Conservation (phyloP, 2,797 vertebrate genomes). For the Enteromius paludinosus region DNA sequence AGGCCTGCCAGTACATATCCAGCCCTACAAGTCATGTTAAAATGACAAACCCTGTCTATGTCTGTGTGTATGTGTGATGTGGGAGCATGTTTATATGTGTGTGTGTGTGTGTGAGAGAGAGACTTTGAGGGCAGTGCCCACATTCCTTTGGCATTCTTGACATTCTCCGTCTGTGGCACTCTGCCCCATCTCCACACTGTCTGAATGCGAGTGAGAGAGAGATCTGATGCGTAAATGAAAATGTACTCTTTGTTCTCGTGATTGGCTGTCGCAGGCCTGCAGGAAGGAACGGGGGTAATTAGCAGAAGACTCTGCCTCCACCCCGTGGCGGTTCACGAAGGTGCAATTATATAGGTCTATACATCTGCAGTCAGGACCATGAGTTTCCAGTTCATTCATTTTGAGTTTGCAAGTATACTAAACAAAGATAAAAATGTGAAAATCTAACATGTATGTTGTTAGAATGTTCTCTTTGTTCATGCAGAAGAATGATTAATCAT, state of each 20-base stretch:
- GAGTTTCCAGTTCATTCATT: neutral
- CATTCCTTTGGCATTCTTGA: conserved; percentile 58
- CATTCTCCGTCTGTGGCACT: conserved; percentile 56
- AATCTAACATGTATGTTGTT: neutral
- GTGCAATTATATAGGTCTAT: conserved; percentile 31
- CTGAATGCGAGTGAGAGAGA: conserved; percentile 17
- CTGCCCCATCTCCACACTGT: conserved; percentile 48
- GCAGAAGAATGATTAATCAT: neutral
- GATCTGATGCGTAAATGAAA: conserved; percentile 7
- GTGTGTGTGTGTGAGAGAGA: neutral
- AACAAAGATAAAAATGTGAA: neutral
- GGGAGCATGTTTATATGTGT: conserved; percentile 46
- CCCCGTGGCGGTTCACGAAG: conserved; percentile 47
- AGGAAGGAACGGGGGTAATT: conserved; percentile 26
- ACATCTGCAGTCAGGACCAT: conserved; percentile 18
- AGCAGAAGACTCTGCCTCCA: conserved; percentile 48
- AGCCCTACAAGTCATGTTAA: neutral
- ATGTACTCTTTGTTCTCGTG: conserved; percentile 39
- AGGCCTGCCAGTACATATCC: conserved; percentile 11
- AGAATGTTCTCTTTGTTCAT: neutral
- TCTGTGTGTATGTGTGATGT: conserved; percentile 13
- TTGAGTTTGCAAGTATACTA: neutral
- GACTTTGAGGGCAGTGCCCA: conserved; percentile 44
- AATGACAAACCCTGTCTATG: neutral
- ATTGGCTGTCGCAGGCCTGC: conserved; percentile 30